A percentile compares a stretch with the other conserved stretches of the same genome.
phyloP scores from a whole-genome alignment of 2,113 vertebrate species.

The Onychostoma macrolepis region DNA sequence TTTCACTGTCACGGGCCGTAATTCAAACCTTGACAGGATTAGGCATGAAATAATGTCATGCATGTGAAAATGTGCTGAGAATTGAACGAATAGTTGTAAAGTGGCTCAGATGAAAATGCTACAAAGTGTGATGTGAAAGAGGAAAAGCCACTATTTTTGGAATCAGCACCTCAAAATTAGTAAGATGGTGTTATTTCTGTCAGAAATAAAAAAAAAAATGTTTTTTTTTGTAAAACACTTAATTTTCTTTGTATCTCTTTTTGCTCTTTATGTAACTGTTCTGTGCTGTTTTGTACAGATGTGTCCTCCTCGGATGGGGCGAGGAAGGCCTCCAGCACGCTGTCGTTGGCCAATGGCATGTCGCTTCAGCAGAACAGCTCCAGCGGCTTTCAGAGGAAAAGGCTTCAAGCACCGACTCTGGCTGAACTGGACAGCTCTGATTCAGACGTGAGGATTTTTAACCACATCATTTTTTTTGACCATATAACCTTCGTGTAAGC shows the following conservation, averaged over 20 bases:
- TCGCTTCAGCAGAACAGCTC: conserved; percentile 66
- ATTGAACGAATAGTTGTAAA: too few relatives aligned
- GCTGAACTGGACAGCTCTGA: conserved; percentile 93
- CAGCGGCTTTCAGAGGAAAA: conserved; percentile 79
- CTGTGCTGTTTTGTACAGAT: conserved; percentile 78
- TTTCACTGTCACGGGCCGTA: too few relatives aligned
- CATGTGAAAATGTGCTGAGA: too few relatives aligned
- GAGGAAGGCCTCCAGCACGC: conserved; percentile 77
- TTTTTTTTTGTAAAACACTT: neutral
- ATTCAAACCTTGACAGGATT: too few relatives aligned
- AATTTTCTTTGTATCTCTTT: conserved; percentile 28
- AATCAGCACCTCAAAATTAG: neutral
- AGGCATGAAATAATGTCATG: too few relatives aligned
- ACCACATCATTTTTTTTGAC: neutral
- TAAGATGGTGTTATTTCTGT: neutral
- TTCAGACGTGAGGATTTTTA: conserved; percentile 84
- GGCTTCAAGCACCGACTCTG: conserved; percentile 90
- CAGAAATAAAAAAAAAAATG: too few relatives aligned
- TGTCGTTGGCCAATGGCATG: conserved; percentile 79
- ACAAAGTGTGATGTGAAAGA: neutral
- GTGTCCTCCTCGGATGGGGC: conserved; percentile 81
- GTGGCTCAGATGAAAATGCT: too few relatives aligned
- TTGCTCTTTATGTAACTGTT: conserved; percentile 50
- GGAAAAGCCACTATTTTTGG: neutral
- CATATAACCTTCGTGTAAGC: neutral